Evolutionary conservation across 2,797 vertebrate genomes (phyloP).

Genomic region (Rhadinocentrus ornatus): DNA sequence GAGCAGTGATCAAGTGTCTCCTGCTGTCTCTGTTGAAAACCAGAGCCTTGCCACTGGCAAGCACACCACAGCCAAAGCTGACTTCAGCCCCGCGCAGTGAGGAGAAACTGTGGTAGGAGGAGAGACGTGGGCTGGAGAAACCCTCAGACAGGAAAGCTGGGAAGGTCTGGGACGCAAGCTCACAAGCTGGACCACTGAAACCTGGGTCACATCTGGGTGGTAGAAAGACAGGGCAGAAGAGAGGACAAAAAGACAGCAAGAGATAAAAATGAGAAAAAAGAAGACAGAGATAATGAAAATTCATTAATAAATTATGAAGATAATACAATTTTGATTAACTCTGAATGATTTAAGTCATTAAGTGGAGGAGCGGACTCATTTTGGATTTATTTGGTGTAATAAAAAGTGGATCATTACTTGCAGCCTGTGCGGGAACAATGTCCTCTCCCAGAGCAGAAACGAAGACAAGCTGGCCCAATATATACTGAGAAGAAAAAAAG

Average conservation of each 20-base stretch:
- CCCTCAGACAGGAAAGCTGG: conserved; percentile 96
- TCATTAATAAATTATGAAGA: conserved; percentile 59
- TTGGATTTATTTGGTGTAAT: conserved; percentile 64
- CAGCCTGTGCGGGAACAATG: conserved; percentile 95
- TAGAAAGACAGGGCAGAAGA: conserved; percentile 12
- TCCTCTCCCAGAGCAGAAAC: conserved; percentile 96
- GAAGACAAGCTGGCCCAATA: conserved; percentile 94
- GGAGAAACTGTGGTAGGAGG: conserved; percentile 97
- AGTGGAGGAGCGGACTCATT: conserved; percentile 42
- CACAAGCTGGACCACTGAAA: conserved; percentile 95
- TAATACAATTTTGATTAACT: conserved; percentile 55
- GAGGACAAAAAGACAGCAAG: conserved; percentile 21
- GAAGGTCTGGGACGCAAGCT: conserved; percentile 94
- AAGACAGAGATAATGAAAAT: conserved; percentile 52
- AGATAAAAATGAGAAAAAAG: conserved; percentile 28
- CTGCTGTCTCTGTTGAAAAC: conserved; percentile 97
- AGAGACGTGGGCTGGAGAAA: conserved; percentile 92
- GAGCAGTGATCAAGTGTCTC: conserved; percentile 92
- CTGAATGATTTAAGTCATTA: conserved; percentile 49
- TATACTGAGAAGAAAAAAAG: conserved; percentile 85
- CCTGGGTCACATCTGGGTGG: conserved; percentile 92
- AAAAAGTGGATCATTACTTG: conserved; percentile 87
- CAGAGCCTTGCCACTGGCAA: conserved; percentile 96
- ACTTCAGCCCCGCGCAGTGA: conserved; percentile 96
- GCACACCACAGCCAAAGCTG: conserved; percentile 96